Percentiles rank a stretch among this genome's conserved stretches.
These are phyloP conservation scores for Amia ocellicauda DNA, from an alignment of 2,113 vertebrate genomes.

Conservation along the genomic window DNA sequence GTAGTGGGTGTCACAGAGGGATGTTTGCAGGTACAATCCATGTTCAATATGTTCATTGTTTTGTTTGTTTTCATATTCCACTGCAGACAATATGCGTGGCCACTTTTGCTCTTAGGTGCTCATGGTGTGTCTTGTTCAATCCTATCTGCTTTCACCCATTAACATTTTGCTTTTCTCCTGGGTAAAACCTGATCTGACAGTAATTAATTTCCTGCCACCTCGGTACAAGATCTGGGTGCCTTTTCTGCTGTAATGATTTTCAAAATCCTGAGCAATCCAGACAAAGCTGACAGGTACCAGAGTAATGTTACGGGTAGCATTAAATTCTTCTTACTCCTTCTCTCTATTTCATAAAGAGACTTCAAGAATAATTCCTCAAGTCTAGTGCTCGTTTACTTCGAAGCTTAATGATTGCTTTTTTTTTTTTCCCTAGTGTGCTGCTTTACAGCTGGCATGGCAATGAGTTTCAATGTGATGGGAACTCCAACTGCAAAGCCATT, in stretches of 20 bases:
- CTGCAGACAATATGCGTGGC: no score
- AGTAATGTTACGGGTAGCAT: not conserved
- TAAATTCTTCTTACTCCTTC: no score
- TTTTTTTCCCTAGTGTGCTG: constrained; percentile 19
- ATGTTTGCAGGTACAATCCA: no score
- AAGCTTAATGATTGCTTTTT: constrained; percentile 8
- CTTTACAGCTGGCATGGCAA: constrained; percentile 1
- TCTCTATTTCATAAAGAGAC: no score
- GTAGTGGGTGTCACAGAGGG: no score
- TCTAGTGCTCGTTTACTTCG: not conserved
- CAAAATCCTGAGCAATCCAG: not conserved
- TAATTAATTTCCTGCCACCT: constrained; percentile 27
- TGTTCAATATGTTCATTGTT: no score
- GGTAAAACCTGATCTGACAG: constrained; percentile 14
- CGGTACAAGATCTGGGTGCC: constrained; percentile 15
- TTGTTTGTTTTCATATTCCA: no score
- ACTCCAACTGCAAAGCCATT: constrained; percentile 42
- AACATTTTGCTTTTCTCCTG: not conserved
- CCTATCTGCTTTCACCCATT: no score
- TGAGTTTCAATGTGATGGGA: constrained; percentile 39
- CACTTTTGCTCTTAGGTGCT: no score
- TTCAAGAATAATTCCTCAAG: no score
- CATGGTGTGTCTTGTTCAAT: no score
- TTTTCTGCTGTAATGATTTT: not conserved
- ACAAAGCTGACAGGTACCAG: not conserved